Conservation (phyloP, 2,113 vertebrate genomes). For the Blennius ocellaris region DNA sequence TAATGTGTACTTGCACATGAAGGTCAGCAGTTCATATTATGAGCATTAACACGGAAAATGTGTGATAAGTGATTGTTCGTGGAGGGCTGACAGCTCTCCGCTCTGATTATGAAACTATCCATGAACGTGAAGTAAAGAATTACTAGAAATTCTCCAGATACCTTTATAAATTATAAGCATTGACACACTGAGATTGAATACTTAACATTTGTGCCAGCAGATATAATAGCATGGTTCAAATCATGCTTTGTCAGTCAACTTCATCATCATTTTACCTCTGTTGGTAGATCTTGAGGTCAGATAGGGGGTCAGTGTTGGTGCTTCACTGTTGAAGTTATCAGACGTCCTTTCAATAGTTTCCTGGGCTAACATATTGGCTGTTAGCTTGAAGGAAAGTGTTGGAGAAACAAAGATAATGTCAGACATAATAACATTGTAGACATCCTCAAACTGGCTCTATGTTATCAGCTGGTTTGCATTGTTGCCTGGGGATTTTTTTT, state of each 20-base stretch:
- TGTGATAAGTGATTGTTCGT: constrained; percentile 1
- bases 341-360: constrained; percentile 77
- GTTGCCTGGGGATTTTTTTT: neutral
- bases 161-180: neutral
- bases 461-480: too few relatives aligned
- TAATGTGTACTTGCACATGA: neutral
- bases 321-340: constrained; percentile 49
- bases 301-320: constrained; percentile 68
- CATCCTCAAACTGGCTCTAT: neutral
- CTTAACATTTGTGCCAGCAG: neutral
- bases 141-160: neutral
- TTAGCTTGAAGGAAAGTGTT: constrained; percentile 41
- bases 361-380: constrained; percentile 64
- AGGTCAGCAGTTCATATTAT: neutral
- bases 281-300: constrained; percentile 62
- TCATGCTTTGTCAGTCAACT: constrained; percentile 20
- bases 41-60: neutral
- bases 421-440: constrained; percentile 1
- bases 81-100: neutral
- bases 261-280: neutral
- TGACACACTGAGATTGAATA: constrained; percentile 5
- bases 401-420: constrained; percentile 5
- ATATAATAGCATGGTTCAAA: neutral
- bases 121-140: constrained; percentile 5
- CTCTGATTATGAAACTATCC: neutral